Evolutionary conservation across 2,888 invertebrate genomes (phyloP).

Genomic region (Hyposoter dolosus): DNA sequence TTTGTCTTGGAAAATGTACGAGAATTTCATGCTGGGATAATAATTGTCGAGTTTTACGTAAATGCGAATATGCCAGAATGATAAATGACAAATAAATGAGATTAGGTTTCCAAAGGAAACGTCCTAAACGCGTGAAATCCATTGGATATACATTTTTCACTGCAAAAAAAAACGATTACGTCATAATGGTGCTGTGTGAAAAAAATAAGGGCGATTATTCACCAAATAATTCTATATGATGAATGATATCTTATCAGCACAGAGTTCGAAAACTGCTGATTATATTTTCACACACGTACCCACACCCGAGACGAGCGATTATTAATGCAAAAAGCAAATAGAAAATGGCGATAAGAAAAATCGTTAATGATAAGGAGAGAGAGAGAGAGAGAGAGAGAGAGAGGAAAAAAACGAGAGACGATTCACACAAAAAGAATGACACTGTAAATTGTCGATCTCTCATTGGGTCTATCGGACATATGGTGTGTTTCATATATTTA

Average conservation of each 20-base stretch:
- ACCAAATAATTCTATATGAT: constrained; percentile 66
- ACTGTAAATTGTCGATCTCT: constrained; percentile 20
- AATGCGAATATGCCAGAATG: background rate
- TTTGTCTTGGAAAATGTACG: background rate
- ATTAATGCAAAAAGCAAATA: constrained; percentile 76
- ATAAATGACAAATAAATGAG: background rate
- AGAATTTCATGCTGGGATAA: background rate
- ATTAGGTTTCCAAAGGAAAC: background rate
- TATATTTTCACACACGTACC: constrained; percentile 39
- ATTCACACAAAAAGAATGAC: constrained; percentile 9
- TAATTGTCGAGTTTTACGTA: background rate
- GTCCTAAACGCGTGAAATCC: background rate
- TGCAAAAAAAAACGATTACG: background rate
- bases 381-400: constrained; percentile 17
- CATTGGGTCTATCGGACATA: constrained; percentile 12
- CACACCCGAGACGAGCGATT: constrained; percentile 65
- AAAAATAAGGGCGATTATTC: constrained; percentile 36
- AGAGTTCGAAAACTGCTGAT: constrained; percentile 50
- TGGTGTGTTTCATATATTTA: constrained; percentile 13
- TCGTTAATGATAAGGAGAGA: constrained; percentile 31
- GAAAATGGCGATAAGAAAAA: constrained; percentile 70
- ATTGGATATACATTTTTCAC: background rate
- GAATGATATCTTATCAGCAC: constrained; percentile 75
- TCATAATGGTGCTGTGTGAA: background rate
- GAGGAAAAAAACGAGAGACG: background rate